Evolutionary conservation across 2,797 vertebrate genomes (phyloP), one percentile per base, ranked within the genome.

Genomic region (Myioborus miniatus): DNA sequence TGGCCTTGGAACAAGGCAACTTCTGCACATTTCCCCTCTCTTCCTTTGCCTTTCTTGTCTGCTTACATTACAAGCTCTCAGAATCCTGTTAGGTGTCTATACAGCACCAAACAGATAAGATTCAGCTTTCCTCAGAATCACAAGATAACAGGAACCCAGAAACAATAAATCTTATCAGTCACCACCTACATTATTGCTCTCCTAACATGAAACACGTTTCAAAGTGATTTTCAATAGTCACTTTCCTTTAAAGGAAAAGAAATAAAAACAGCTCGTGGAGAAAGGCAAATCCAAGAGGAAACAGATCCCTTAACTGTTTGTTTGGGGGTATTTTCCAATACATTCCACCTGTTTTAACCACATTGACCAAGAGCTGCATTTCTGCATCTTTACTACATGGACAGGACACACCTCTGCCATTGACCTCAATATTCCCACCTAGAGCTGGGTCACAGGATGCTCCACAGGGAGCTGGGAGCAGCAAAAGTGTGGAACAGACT

Each of bases 331-430:
- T 9, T 67, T 55, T 0, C 8, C 39, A 69, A 2, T n/a, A n/a
- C 0, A 6, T 55, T 55, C 10, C 20, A 34, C 17, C 12, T n/a
- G 23, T 10, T 75, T 55, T 2, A 56, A 87, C 34, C 49, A 34
- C 6, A 1, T 1, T 41, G 60, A 4, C 7, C 20, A 29, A 21
- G n/a, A 47, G 14, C 1, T 76, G 14, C 18, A 8, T 36, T 83
- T 70, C 74, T 34, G 0, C 4, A 5, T 30, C 37, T 47, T 1
- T 1, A 0, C 5, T 3, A 4, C 1, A 1, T 6, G 24, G 26
- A 13, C 20, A 52, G 2, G 7, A 18, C 3, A n/a, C 6, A 34
- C 0, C 32, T 44, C 59, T 52, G 43, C 39, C 37, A 1, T 0
- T 17, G 26, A 53, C 12, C 46, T 44, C 0, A 0, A 15, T 15